phyloP scores from a whole-genome alignment of 2,888 invertebrate species.

The Metellina segmentata region DNA sequence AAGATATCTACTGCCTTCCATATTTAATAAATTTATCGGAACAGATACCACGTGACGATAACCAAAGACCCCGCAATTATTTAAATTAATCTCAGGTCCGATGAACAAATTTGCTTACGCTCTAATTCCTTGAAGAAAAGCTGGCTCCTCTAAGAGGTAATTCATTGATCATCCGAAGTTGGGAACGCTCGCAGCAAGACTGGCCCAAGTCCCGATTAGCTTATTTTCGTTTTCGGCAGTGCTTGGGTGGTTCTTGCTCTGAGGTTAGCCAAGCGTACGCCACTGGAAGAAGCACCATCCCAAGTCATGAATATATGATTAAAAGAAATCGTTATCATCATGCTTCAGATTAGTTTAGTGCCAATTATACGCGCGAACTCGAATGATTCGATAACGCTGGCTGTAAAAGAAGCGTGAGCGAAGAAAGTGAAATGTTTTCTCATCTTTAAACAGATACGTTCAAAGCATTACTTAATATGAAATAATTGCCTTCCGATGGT shows the following conservation, averaged over 20 bases:
- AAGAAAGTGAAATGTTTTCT: too few species aligned
- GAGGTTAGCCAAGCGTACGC: slow-evolving; percentile 3
- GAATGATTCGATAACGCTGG: slow-evolving; percentile 15
- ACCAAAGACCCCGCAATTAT: slow-evolving; percentile 41
- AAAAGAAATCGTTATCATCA: slow-evolving; percentile 10
- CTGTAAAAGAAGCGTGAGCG: neutral
- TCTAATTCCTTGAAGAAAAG: slow-evolving; percentile 42
- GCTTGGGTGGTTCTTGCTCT: neutral
- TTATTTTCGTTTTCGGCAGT: slow-evolving; percentile 7
- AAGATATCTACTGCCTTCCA: slow-evolving; percentile 16
- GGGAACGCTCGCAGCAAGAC: neutral
- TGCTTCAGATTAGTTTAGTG: slow-evolving; percentile 6
- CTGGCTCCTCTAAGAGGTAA: slow-evolving; percentile 20
- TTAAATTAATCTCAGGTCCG: slow-evolving; percentile 40
- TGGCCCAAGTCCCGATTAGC: slow-evolving; percentile 22
- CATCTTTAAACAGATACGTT: too few species aligned
- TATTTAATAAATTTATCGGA: slow-evolving; percentile 20
- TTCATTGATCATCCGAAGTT: slow-evolving; percentile 35
- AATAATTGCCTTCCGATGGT: too few species aligned
- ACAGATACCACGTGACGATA: slow-evolving; percentile 26
- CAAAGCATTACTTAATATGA: too few species aligned
- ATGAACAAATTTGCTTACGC: slow-evolving; percentile 47
- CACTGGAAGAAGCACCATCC: neutral
- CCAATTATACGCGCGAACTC: slow-evolving; percentile 33
- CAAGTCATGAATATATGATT: slow-evolving; percentile 29